Conservation (phyloP, 64 coral and sea anemone species). For the Stichodactyla helianthus region DNA sequence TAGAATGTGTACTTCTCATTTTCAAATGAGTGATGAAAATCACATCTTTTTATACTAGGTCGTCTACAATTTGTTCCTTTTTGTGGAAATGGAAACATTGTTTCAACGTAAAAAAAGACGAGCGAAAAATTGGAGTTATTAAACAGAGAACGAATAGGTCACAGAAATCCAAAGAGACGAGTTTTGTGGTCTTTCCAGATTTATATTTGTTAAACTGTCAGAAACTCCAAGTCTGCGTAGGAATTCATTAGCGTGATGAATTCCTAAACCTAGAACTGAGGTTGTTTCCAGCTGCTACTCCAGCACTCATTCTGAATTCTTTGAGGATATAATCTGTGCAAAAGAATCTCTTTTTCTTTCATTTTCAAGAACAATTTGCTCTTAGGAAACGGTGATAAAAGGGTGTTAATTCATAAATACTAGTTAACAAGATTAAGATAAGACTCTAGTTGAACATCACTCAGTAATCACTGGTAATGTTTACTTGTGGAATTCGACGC, state of each 20-base stretch:
- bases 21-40: neutral
- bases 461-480: neutral
- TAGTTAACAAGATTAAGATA: neutral
- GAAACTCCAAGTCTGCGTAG: neutral
- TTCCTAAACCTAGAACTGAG: neutral
- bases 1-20: neutral
- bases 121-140: neutral
- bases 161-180: neutral
- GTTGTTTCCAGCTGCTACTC: no score
- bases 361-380: neutral
- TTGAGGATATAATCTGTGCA: neutral
- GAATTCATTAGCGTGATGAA: neutral
- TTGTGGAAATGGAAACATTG: neutral
- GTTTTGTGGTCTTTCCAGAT: neutral
- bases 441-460: neutral
- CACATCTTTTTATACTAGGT: neutral
- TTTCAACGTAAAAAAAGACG: neutral
- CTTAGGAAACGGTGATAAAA: neutral
- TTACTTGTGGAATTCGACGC: neutral
- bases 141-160: neutral
- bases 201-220: neutral
- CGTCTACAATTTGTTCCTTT: neutral
- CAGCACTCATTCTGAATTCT: no score
- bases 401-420: neutral
- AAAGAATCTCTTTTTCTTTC: neutral